Evolutionary conservation across 2,888 invertebrate species (phyloP), one percentile per base, ranked within the genome.

Genomic region (Suillia variegata): DNA sequence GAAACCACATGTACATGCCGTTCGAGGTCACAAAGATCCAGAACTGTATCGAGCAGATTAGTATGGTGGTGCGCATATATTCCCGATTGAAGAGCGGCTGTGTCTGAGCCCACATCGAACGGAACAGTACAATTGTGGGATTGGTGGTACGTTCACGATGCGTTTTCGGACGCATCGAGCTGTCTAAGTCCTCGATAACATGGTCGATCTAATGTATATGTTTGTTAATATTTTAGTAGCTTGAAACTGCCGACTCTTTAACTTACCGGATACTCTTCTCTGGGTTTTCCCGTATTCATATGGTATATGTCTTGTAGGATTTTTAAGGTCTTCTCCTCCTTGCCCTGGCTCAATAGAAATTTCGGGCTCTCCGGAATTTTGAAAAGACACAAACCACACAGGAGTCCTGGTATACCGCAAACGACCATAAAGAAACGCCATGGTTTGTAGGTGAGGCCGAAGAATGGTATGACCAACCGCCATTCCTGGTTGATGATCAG

Each of bases 1-100:
- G 79, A 51, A 80, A 76, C 77, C 78, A 81, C 71, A 81, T 76
- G 58, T 78, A 76, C 60, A 81, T 63, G 1, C 78, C 76, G 60
- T 77, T 73, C 0, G 71, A 76, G 42, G 75, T 72, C 1, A 73
- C 70, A 62, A 74, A 77, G 34, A 78, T 64, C 59, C 74, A 75
- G 61, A 80, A 80, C 63, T 80, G 77, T 24, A 80, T 70, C 0
- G 65, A 62, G 62, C 79, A 80, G 10, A 73, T 71, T 15, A 80
- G 69, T 10, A 76, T 42, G 2, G 79, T 80, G 42, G 66, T 66
- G 10, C 69, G 68, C 31, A 77, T 60, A 61, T 77, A 74, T 51
- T 73, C 71, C 1, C 62, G 65, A 8, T 63, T 65, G 64, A 81
- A 80, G 6, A 81, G 61, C 10, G 80, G 78, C 2, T 65, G 67